phyloP scores from a whole-genome alignment of 2,113 vertebrate genomes.

The Amphiprion percula region DNA sequence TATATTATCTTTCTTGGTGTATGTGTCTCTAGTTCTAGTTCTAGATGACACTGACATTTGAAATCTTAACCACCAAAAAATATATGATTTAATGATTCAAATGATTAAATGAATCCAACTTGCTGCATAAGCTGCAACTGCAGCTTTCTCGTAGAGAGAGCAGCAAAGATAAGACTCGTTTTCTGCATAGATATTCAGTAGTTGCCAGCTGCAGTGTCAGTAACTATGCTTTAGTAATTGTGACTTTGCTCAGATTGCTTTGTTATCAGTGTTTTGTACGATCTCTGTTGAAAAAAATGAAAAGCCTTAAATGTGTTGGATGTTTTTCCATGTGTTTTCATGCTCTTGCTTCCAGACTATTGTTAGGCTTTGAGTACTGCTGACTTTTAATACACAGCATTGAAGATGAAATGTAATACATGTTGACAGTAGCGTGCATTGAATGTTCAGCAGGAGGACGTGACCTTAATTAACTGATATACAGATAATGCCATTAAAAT shows the following conservation, averaged over 20 bases:
- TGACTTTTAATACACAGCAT: slow-evolving; percentile 27
- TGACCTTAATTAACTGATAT: slow-evolving; percentile 11
- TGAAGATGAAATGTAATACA: slow-evolving; percentile 23
- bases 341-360: slow-evolving; percentile 62
- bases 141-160: slow-evolving; percentile 30
- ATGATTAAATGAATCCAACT: slow-evolving; percentile 31
- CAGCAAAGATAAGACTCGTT: slow-evolving; percentile 24
- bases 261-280: slow-evolving; percentile 64
- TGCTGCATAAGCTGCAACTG: slow-evolving; percentile 41
- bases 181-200: slow-evolving; percentile 18
- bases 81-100: slow-evolving; percentile 26
- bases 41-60: slow-evolving; percentile 38
- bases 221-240: slow-evolving; percentile 58
- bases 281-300: slow-evolving; percentile 40
- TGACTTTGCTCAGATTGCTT: slow-evolving; percentile 48
- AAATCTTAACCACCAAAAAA: slow-evolving; percentile 46
- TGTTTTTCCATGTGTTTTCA: slow-evolving; percentile 51
- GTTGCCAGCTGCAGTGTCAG: slow-evolving; percentile 25
- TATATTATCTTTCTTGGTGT: slow-evolving; percentile 64
- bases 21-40: slow-evolving; percentile 56
- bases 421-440: slow-evolving; percentile 21
- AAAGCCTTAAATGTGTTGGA: slow-evolving; percentile 34
- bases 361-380: slow-evolving; percentile 28
- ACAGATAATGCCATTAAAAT: slow-evolving; percentile 59
- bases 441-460: slow-evolving; percentile 22